Evolutionary conservation across 2,888 invertebrate genomes (phyloP).

Genomic region (Microctonus brassicae): DNA sequence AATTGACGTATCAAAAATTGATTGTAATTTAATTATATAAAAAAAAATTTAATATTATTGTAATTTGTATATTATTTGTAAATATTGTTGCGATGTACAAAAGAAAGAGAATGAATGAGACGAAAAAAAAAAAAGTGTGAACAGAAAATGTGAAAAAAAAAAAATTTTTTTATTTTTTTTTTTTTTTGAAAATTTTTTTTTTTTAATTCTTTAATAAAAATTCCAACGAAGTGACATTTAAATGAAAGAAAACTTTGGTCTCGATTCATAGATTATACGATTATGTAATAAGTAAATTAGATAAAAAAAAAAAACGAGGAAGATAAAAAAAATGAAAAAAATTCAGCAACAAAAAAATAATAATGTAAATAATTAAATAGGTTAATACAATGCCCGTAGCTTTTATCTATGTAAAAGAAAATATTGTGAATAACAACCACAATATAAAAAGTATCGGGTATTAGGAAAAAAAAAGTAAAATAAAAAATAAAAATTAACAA

Average conservation of each 20-base stretch:
- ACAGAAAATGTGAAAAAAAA: conserved; percentile 38
- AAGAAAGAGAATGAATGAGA: background rate
- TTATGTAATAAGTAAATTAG: background rate
- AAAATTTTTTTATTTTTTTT: background rate
- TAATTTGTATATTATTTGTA: conserved; percentile 67
- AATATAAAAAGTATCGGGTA: conserved; percentile 17
- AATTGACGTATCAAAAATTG: background rate
- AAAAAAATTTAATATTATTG: conserved; percentile 43
- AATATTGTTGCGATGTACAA: conserved; percentile 67
- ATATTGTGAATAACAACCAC: background rate
- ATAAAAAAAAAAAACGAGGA: background rate
- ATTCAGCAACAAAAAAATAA: conserved; percentile 51
- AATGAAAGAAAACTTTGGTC: background rate
- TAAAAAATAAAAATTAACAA: background rate
- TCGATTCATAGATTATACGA: background rate
- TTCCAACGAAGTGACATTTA: background rate
- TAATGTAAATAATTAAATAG: background rate
- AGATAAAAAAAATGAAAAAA: conserved; percentile 48
- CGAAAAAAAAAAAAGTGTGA: conserved; percentile 17
- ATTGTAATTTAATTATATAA: conserved; percentile 13
- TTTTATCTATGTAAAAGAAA: conserved; percentile 49
- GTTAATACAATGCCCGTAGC: conserved; percentile 56
- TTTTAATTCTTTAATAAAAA: too few relatives aligned
- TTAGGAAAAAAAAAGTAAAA: background rate
- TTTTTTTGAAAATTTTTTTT: too few relatives aligned